Percentiles rank a stretch among this genome's conserved stretches.
Conservation (phyloP, 2,113 vertebrate genomes). For the human (Homo sapiens) region GRCh38 chr22:43031001-43031500, state of each 20-base stretch:
- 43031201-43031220: background rate
- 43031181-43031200: rapidly evolving
- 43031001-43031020: rapidly evolving
- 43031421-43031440: too few relatives aligned
- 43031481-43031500: too few relatives aligned
- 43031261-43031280: background rate
- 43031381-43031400: too few relatives aligned
- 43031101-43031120: background rate
- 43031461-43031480: too few relatives aligned
- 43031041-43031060: background rate
- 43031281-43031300: background rate
- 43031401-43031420: too few relatives aligned
- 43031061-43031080: background rate
- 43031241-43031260: background rate
- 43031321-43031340: background rate
- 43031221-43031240: too few relatives aligned
- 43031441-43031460: too few relatives aligned
- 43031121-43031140: rapidly evolving
- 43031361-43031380: too few relatives aligned
- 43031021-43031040: background rate
- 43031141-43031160: rapidly evolving
- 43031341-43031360: background rate
- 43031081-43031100: rapidly evolving
- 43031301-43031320: background rate
- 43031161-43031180: background rate